phyloP scores from a whole-genome alignment of 2,888 invertebrate genomes.

The Saturnia japonica region DNA sequence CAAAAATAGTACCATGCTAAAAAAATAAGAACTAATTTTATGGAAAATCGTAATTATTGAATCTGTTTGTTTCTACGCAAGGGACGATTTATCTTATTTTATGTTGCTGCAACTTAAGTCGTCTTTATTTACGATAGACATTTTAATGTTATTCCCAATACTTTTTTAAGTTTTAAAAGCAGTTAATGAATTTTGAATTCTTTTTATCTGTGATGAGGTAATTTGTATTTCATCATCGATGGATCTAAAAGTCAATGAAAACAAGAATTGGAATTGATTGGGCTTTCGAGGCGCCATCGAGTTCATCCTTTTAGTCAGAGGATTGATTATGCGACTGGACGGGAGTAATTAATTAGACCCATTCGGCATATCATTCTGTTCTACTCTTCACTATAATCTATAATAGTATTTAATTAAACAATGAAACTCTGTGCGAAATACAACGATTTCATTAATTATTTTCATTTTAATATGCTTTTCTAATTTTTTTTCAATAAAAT shows the following conservation, averaged over 20 bases:
- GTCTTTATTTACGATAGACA: no score
- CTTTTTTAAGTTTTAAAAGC: no score
- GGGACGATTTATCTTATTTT: no score
- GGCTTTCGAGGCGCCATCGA: constrained; percentile 37
- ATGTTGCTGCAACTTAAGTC: no score
- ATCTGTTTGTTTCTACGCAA: no score
- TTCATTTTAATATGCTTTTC: background rate
- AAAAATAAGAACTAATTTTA: no score
- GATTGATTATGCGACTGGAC: constrained; percentile 54
- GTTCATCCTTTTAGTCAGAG: constrained; percentile 44
- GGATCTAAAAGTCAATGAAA: constrained; percentile 28
- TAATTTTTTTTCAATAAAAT: background rate
- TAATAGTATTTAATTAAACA: constrained; percentile 20
- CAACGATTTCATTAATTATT: background rate
- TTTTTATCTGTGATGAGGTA: background rate
- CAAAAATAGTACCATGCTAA: no score
- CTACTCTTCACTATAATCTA: constrained; percentile 48
- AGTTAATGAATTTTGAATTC: no score
- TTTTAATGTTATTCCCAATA: no score
- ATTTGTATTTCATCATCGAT: background rate
- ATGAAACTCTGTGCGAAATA: constrained; percentile 7
- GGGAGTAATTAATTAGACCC: constrained; percentile 57
- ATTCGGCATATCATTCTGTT: constrained; percentile 46
- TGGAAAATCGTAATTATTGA: no score
- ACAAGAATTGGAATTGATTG: constrained; percentile 40